These are phyloP conservation scores for Atherinosoma microstoma DNA, from an alignment of 2,797 vertebrate genomes.

Conservation along the genomic window DNA sequence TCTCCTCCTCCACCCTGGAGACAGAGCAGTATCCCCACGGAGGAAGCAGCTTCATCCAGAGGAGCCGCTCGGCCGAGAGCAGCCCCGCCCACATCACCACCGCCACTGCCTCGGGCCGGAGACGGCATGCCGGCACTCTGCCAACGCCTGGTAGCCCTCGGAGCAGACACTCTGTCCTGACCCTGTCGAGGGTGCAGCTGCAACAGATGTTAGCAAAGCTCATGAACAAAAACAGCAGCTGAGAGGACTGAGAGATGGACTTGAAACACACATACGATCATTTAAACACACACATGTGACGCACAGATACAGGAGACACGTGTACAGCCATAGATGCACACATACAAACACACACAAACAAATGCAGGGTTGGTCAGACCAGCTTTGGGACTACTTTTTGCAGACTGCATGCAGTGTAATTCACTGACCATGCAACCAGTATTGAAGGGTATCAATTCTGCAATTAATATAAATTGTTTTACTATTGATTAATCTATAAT, in stretches of 20 bases:
- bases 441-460: neutral
- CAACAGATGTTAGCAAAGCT: conserved; percentile 98
- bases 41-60: conserved; percentile 94
- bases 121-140: conserved; percentile 89
- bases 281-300: neutral
- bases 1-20: conserved; percentile 98
- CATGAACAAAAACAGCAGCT: conserved; percentile 92
- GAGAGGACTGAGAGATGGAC: conserved; percentile 63
- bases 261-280: conserved; percentile 10
- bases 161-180: conserved; percentile 95
- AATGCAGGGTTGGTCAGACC: conserved; percentile 34
- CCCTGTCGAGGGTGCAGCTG: conserved; percentile 92
- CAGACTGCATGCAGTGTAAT: neutral
- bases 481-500: neutral
- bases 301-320: conserved; percentile 3
- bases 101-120: conserved; percentile 68
- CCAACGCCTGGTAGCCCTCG: conserved; percentile 89
- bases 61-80: conserved; percentile 98
- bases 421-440: neutral
- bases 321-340: neutral
- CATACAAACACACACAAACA: conserved; percentile 1
- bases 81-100: conserved; percentile 90
- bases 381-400: neutral
- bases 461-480: neutral
- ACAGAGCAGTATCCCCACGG: conserved; percentile 97